Conservation (phyloP, 2,113 vertebrate genomes). For the Grantiella picta region DNA sequence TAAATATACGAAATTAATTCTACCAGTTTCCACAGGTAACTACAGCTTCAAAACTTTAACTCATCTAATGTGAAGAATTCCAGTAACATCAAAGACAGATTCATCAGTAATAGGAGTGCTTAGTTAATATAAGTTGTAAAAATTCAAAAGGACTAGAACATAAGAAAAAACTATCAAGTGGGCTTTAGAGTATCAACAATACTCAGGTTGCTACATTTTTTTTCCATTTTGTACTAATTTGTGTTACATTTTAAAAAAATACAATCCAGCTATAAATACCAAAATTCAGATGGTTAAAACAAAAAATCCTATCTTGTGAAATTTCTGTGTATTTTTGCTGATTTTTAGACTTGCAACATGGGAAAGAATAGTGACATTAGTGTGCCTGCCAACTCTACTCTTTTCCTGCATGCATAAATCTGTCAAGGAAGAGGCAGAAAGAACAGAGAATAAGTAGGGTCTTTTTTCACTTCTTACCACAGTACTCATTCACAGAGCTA, state of each 20-base stretch:
- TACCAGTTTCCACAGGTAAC: neutral
- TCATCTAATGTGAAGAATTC: neutral
- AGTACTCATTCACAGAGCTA: neutral
- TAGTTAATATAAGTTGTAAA: neutral
- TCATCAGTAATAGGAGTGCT: neutral
- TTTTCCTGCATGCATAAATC: neutral
- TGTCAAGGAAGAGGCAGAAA: neutral
- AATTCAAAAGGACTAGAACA: neutral
- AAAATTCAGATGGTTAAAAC: neutral
- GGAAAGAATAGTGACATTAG: neutral
- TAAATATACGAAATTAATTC: neutral
- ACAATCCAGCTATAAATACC: neutral
- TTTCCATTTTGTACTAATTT: neutral
- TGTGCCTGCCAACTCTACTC: neutral
- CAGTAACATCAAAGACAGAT: neutral
- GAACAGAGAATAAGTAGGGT: neutral
- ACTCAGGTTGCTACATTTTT: neutral
- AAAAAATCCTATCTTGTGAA: neutral
- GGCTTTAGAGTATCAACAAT: neutral
- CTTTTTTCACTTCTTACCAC: neutral
- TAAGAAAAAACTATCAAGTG: neutral
- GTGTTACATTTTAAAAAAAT: neutral
- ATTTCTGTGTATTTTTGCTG: neutral
- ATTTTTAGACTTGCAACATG: neutral
- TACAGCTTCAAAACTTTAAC: neutral